Evolutionary conservation across 1,140 invertebrate genomes (phyloP).

Genomic region (Drosophila nigromelanica): DNA sequence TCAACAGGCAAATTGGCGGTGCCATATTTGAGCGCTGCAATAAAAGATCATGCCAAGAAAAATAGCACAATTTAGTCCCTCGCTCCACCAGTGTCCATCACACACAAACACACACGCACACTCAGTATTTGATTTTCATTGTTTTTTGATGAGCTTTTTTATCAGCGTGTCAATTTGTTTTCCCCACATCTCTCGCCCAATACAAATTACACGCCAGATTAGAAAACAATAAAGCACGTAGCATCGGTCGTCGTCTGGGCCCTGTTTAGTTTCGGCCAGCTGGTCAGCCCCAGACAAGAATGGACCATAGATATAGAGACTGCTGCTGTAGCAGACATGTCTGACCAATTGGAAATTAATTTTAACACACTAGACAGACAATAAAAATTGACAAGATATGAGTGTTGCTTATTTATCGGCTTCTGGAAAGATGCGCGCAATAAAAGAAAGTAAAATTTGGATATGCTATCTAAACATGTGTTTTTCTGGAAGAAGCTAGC

Average conservation of each 20-base stretch:
- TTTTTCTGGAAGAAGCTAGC: not conserved
- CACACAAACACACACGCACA: not conserved
- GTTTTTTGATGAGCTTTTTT: slow-evolving; percentile 47
- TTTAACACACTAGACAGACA: slow-evolving; percentile 58
- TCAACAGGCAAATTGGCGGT: slow-evolving; percentile 24
- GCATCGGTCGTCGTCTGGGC: slow-evolving; percentile 18
- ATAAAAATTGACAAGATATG: slow-evolving; percentile 50
- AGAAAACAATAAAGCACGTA: slow-evolving; percentile 73
- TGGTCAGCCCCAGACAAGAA: slow-evolving; percentile 18
- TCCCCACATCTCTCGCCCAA: slow-evolving; percentile 21
- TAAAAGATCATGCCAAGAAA: slow-evolving; percentile 44
- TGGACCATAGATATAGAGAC: not conserved
- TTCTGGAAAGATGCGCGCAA: not conserved
- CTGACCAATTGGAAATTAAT: slow-evolving; percentile 58
- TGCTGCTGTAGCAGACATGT: slow-evolving; percentile 54
- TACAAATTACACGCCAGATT: slow-evolving; percentile 59
- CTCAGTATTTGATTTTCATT: slow-evolving; percentile 19
- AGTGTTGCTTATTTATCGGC: slow-evolving; percentile 1
- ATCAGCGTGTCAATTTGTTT: slow-evolving; percentile 70
- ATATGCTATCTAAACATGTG: not conserved
- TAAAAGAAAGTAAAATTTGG: not conserved
- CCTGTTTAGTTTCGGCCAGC: slow-evolving; percentile 26
- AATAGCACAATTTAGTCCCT: slow-evolving; percentile 24
- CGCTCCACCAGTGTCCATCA: slow-evolving; percentile 3
- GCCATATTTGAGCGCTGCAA: slow-evolving; percentile 26